Evolutionary conservation across 2,888 invertebrate species (phyloP).

Genomic region (Volucella zonaria): DNA sequence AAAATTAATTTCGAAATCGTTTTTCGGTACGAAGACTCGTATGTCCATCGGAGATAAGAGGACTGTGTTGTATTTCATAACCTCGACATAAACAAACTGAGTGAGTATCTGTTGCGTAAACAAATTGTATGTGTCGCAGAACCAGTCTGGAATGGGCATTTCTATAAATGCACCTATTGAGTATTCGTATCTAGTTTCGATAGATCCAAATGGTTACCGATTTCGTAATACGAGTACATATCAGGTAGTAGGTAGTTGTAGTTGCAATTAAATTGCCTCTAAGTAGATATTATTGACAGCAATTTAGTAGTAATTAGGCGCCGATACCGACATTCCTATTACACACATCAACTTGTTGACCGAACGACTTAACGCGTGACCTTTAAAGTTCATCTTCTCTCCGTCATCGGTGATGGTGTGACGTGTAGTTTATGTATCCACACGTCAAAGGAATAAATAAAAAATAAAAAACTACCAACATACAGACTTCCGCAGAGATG

Average conservation of each 20-base stretch:
- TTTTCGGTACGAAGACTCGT: too few relatives aligned
- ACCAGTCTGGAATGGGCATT: neutral
- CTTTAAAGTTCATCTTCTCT: conserved; percentile 12
- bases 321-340: conserved; percentile 25
- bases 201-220: conserved; percentile 2
- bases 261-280: conserved; percentile 49
- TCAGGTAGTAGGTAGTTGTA: neutral
- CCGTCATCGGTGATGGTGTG: neutral
- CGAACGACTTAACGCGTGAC: neutral
- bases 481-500: conserved; percentile 22
- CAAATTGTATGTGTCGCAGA: neutral
- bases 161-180: neutral
- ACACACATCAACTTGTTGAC: neutral
- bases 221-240: conserved; percentile 31
- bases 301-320: conserved; percentile 43
- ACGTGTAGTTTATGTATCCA: too few relatives aligned
- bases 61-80: neutral
- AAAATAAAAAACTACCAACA: neutral
- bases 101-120: conserved; percentile 15
- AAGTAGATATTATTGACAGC: conserved; percentile 58
- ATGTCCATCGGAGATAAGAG: too few relatives aligned
- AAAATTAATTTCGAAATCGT: neutral
- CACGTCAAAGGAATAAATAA: too few relatives aligned
- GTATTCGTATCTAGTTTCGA: neutral
- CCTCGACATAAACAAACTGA: neutral